phyloP scores from a whole-genome alignment of 23 tunicate genomes.

The Phallusia fumigata region DNA sequence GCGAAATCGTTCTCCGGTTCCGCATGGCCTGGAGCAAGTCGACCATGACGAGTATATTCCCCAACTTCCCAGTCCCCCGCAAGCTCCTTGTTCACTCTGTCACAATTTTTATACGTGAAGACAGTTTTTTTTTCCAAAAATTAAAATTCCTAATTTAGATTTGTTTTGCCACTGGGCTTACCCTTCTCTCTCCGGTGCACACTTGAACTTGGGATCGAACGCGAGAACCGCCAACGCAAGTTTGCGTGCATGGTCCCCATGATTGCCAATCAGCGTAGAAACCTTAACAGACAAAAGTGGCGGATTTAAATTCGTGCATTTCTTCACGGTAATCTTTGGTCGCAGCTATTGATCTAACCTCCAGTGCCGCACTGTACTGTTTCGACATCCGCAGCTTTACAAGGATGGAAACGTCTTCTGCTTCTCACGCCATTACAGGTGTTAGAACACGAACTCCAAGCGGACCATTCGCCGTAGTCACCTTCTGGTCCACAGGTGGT shows the following conservation, averaged over 20 bases:
- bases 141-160: too few species aligned
- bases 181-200: conserved; percentile 28
- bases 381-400: conserved; percentile 43
- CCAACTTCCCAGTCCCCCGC: conserved; percentile 72
- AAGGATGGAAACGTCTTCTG: conserved; percentile 50
- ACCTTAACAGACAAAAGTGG: conserved; percentile 15
- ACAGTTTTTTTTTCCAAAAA: too few species aligned
- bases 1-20: conserved; percentile 57
- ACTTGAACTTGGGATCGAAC: conserved; percentile 42
- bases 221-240: conserved; percentile 67
- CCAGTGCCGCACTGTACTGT: conserved; percentile 55
- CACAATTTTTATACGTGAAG: background rate
- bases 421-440: conserved; percentile 62
- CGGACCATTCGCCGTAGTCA: conserved; percentile 57
- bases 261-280: conserved; percentile 47
- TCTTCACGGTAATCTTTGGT: background rate
- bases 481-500: conserved; percentile 62
- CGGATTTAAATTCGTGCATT: background rate
- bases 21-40: conserved; percentile 56
- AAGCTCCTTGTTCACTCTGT: conserved; percentile 53
- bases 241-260: conserved; percentile 67
- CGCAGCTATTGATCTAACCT: conserved; percentile 25
- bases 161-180: background rate
- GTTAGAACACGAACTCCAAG: conserved; percentile 63
- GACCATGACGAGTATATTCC: conserved; percentile 84